Evolutionary conservation across 2,888 invertebrate species (phyloP), one percentile per base, ranked within the genome.

Genomic region (Netelia inedita): DNA sequence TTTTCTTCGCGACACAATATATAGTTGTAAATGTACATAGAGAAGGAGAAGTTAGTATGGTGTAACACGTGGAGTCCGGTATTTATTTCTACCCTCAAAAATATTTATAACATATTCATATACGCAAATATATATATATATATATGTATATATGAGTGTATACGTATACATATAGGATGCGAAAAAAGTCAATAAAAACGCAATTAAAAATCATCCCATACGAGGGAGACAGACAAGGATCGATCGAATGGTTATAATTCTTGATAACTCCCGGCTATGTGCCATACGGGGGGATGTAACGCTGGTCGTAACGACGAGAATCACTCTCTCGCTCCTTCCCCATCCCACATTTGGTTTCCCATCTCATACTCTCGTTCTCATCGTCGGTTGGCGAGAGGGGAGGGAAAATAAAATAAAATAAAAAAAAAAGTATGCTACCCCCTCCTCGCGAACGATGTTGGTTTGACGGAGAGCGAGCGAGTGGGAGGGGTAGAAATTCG

Each of bases 401-500:
- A 50, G 50, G 61, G 28, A 50, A 55, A 53, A 50, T 43, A n/a
- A 59, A 46, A 59, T 19, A 8, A 43, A 69, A 69, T 68, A 82
- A 75, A 35, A 35, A n/a, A 35, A 79, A 65, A 63, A 66, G 72
- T 50, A 71, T 19, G 74, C 59, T 73, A 55, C 63, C 73, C 78
- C 73, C 69, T 63, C 50, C 23, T 21, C 19, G 61, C 71, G 21
- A 71, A 21, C 55, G 10, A 28, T 55, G 71, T 79, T 71, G 71
- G 71, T 55, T 79, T 71, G 74, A 72, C 57, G 78, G n/a, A 43
- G 73, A 69, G 69, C 69, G 84, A 73, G 80, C 21, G 11, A 46
- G 61, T 28, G 69, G 50, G 81, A 74, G 78, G 79, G 81, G 82
- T 69, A 82, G 74, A 82, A 82, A 82, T 85, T 85, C 85, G 85